phyloP scores from a whole-genome alignment of 2,113 vertebrate genomes.

The Spermophilus dauricus region DNA sequence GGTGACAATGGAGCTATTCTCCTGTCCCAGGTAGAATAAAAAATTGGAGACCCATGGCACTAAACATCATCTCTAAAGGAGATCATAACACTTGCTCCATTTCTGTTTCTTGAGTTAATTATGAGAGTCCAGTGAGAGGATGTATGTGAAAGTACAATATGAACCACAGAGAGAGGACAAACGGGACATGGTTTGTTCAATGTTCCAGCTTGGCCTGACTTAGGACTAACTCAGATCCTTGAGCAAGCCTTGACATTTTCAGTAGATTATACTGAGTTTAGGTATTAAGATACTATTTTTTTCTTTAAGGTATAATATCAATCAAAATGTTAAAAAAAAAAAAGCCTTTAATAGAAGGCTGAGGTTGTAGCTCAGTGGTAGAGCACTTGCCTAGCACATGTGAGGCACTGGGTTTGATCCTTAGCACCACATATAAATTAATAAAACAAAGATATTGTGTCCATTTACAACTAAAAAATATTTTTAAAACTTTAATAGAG shows the following conservation, averaged over 20 bases:
- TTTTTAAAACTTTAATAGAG: background rate
- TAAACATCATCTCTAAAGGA: background rate
- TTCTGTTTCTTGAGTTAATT: background rate
- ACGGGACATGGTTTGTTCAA: background rate
- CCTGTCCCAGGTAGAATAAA: background rate
- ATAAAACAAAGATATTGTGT: too few species aligned
- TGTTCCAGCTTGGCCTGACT: background rate
- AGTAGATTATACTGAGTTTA: background rate
- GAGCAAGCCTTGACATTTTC: background rate
- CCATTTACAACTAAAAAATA: background rate
- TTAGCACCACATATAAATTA: too few species aligned
- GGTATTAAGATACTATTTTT: background rate
- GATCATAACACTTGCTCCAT: background rate
- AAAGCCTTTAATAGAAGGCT: too few species aligned
- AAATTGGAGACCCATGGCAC: background rate
- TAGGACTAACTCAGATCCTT: background rate
- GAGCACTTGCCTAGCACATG: too few species aligned
- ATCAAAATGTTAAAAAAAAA: conserved; percentile 24
- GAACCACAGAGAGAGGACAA: background rate
- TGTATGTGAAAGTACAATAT: background rate
- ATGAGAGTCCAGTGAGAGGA: background rate
- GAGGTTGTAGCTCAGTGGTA: too few species aligned
- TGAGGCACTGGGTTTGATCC: too few species aligned
- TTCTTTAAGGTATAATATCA: conserved; percentile 3
- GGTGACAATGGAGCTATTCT: too few species aligned